A percentile compares a stretch with the other conserved stretches of the same genome.
Conservation (phyloP, 92 coral and sea anemone species). For the Isaurus tuberculatus region DNA sequence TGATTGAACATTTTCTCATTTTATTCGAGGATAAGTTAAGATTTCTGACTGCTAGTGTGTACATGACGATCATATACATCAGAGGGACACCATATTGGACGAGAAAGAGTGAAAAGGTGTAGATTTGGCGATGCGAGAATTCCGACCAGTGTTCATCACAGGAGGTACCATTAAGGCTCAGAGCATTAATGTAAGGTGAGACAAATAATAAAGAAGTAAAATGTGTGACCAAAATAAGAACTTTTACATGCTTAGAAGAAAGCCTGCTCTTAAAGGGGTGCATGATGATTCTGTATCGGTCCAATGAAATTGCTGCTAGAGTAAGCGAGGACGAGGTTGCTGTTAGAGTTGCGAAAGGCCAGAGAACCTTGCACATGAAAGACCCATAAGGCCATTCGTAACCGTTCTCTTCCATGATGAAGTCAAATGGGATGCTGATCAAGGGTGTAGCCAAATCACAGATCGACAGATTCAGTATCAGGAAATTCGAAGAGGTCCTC, state of each 20-base stretch:
- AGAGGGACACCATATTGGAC: constrained; percentile 88
- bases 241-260: constrained; percentile 67
- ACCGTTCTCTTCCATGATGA: constrained; percentile 79
- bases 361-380: constrained; percentile 80
- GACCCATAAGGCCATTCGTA: constrained; percentile 82
- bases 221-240: constrained; percentile 60
- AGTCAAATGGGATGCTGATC: constrained; percentile 92
- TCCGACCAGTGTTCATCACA: constrained; percentile 86
- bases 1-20: constrained; percentile 60
- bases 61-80: constrained; percentile 77
- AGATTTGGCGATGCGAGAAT: constrained; percentile 71
- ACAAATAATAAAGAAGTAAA: constrained; percentile 62
- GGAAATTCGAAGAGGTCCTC: constrained; percentile 82
- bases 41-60: constrained; percentile 79
- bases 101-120: constrained; percentile 79
- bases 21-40: constrained; percentile 65
- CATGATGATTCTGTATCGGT: constrained; percentile 86
- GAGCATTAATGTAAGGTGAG: constrained; percentile 73
- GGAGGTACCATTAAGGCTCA: constrained; percentile 53
- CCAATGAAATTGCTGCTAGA: constrained; percentile 89
- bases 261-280: constrained; percentile 92
- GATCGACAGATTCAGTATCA: constrained; percentile 87
- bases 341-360: constrained; percentile 86
- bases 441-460: constrained; percentile 91
- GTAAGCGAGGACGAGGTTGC: constrained; percentile 87